Evolutionary conservation across 1,140 invertebrate species (phyloP), one percentile per base, ranked within the genome.

Genomic region (Zaprionus ghesquierei): DNA sequence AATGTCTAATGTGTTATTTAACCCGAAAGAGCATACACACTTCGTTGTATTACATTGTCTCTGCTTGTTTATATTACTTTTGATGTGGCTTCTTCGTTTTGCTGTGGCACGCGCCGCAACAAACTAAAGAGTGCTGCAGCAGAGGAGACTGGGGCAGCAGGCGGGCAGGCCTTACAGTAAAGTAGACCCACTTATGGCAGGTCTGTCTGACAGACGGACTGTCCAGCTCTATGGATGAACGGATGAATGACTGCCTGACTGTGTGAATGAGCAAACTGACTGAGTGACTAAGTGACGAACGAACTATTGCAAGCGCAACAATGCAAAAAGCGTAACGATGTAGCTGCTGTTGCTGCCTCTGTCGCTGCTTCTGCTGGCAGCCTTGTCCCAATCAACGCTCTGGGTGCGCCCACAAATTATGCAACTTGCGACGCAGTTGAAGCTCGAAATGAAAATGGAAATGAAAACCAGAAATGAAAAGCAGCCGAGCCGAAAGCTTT

Each of bases 381-480:
- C 70, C 81, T 70, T 65, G 51, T 56, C 66, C 63, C 75, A 81
- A 81, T 81, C 78, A 66, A 51, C 72, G 82, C 41, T 70, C 74
- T 85, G 81, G 81, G 50, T 61, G 81, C 81, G 69, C 75, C 78
- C 69, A 87, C 82, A 82, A 81, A 87, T 86, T 79, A 86, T 86
- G 82, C 82, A 86, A 86, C 76, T 79, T 62, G 74, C 79, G 63
- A 74, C 60, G 65, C 60, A 64, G 59, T 74, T 54, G 66, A 66
- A 60, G 73, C 73, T 70, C 51, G 68, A 61, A 61, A 78, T 85
- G 66, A 68, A 86, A 86, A 86, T 86, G 70, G 70, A 86, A 86
- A 87, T 81, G 78, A 76, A 86, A 87, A 87, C 75, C 82, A 86
- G 81, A 85, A 86, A 86, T 86, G 79, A 87, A 82, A 87, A 86